phyloP scores from a whole-genome alignment of 1,140 invertebrate species.

The Lethrus apterus region DNA sequence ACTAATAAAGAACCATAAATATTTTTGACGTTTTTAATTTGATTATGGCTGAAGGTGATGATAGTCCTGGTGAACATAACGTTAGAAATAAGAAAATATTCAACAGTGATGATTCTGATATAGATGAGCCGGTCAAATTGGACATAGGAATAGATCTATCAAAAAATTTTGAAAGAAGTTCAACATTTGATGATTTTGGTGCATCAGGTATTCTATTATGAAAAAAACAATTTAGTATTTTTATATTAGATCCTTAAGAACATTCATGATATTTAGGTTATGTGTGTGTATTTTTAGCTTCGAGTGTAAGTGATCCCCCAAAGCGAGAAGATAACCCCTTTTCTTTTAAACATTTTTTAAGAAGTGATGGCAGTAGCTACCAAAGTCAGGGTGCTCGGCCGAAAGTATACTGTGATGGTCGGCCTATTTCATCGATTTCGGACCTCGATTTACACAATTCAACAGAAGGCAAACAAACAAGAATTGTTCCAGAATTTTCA shows the following conservation, averaged over 20 bases:
- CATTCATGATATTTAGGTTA: not conserved
- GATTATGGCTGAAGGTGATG: slow-evolving; percentile 19
- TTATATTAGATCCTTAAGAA: not conserved
- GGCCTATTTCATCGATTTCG: slow-evolving; percentile 24
- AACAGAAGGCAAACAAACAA: slow-evolving; percentile 23
- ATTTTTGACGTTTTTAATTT: slow-evolving; percentile 8
- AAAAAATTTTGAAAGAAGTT: slow-evolving; percentile 3
- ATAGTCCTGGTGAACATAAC: slow-evolving; percentile 4
- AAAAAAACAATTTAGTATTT: not conserved
- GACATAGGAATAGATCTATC: slow-evolving; percentile 10
- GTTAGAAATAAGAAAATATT: not conserved
- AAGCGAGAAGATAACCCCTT: slow-evolving; percentile 66
- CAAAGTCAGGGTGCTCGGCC: slow-evolving; percentile 49
- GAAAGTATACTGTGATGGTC: slow-evolving; percentile 45
- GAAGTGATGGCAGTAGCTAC: slow-evolving; percentile 44
- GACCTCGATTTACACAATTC: slow-evolving; percentile 24
- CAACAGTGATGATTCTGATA: slow-evolving; percentile 9
- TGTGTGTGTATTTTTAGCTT: not conserved
- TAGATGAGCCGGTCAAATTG: slow-evolving; percentile 9
- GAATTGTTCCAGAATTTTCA: slow-evolving; percentile 36
- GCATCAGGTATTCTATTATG: slow-evolving; percentile 4
- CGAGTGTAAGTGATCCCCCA: slow-evolving; percentile 33
- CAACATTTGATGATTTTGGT: slow-evolving; percentile 3
- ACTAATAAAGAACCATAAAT: not conserved
- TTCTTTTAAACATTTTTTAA: slow-evolving; percentile 74